Evolutionary conservation across 2,888 invertebrate genomes (phyloP).

Genomic region (Coelopa pilipes): DNA sequence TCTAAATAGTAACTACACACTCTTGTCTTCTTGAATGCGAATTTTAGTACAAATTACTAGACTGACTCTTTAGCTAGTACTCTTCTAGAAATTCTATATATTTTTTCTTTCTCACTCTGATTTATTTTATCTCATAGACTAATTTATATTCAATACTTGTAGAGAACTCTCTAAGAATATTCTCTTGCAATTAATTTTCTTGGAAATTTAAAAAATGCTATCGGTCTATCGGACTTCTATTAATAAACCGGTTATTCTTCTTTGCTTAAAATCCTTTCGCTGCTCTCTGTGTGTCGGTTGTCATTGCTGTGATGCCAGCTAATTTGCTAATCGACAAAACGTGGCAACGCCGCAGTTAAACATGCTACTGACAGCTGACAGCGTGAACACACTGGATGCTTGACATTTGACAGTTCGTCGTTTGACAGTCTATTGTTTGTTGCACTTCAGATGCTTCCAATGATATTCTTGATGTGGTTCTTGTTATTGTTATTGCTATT

Average conservation of each 20-base stretch:
- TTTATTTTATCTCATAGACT: neutral
- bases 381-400: slow-evolving; percentile 28
- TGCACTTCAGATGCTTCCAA: neutral
- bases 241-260: neutral
- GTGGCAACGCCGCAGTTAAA: slow-evolving; percentile 1
- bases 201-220: too few relatives aligned
- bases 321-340: slow-evolving; percentile 13
- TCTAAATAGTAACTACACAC: neutral
- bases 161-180: neutral
- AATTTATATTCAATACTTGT: neutral
- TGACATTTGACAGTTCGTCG: slow-evolving; percentile 35
- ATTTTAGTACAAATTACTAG: slow-evolving; percentile 46
- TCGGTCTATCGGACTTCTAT: too few relatives aligned
- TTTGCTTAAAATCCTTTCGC: neutral
- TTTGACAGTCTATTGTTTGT: slow-evolving; percentile 37
- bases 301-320: neutral
- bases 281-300: neutral
- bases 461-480: neutral
- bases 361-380: neutral
- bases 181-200: too few relatives aligned
- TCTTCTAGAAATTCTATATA: slow-evolving; percentile 13
- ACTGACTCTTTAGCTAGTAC: slow-evolving; percentile 57
- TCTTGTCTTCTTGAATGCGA: too few relatives aligned
- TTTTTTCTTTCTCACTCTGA: neutral
- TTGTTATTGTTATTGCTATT: too few relatives aligned